These are phyloP conservation scores for Drosophila ambigua DNA, from an alignment of 1,140 invertebrate genomes.

Conservation along the genomic window DNA sequence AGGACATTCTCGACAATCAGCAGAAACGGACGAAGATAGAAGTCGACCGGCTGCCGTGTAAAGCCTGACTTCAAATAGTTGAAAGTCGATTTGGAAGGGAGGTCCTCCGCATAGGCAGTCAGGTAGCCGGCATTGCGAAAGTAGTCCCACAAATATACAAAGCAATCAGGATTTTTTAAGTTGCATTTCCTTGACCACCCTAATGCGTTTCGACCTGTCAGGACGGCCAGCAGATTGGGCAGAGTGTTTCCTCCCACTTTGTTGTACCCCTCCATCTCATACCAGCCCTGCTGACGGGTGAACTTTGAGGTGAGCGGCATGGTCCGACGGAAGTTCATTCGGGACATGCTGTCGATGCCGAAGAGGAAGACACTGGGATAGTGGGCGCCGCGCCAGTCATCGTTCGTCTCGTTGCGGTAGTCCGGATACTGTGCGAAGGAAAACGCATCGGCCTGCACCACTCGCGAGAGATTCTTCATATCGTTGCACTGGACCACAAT, in stretches of 20 bases:
- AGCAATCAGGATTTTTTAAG: slow-evolving; percentile 82
- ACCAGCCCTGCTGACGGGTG: slow-evolving; percentile 24
- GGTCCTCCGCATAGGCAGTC: slow-evolving; percentile 92
- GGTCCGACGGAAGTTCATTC: slow-evolving; percentile 50
- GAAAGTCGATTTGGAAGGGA: slow-evolving; percentile 89
- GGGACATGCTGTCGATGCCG: slow-evolving; percentile 33
- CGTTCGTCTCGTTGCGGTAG: slow-evolving; percentile 1
- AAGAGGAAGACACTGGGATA: slow-evolving; percentile 34
- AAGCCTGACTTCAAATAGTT: slow-evolving; percentile 92
- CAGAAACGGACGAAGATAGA: slow-evolving; percentile 90
- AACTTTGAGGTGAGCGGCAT: slow-evolving; percentile 39
- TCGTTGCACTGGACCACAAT: slow-evolving; percentile 21
- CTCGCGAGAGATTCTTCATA: neutral
- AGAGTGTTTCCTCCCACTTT: slow-evolving; percentile 90
- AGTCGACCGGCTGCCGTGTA: slow-evolving; percentile 90
- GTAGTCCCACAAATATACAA: slow-evolving; percentile 91
- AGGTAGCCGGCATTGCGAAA: slow-evolving; percentile 89
- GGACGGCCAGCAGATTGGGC: slow-evolving; percentile 90
- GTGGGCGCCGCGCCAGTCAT: slow-evolving; percentile 55
- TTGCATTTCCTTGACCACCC: slow-evolving; percentile 84
- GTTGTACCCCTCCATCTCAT: slow-evolving; percentile 47
- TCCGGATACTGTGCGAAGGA: slow-evolving; percentile 26
- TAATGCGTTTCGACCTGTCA: slow-evolving; percentile 86
- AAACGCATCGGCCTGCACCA: slow-evolving; percentile 45
- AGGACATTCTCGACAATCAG: slow-evolving; percentile 84